Base-by-base conservation (phyloP, 2,797 vertebrate species). In the Atherinosoma microstoma region DNA sequence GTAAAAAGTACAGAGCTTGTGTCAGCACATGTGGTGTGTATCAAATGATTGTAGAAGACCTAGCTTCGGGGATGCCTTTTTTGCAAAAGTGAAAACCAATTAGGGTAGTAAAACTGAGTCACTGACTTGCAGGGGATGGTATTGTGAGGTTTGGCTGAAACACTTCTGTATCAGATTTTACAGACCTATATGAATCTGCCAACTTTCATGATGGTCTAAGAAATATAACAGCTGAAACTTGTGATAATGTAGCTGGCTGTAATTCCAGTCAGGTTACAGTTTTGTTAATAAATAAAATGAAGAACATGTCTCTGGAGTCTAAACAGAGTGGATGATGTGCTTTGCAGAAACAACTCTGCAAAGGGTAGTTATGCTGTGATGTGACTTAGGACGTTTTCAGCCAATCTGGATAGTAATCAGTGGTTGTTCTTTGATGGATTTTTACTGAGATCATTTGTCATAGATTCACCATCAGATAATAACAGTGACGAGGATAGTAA, bases 91-190 rank as follows among this genome's bases (percentile, higher is more conserved):
- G 56, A 73, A 84, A 80, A 78, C 58, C 64, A 83, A 73, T 79
- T 69, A 66, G 32, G 3, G 75, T 61, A 45, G 59, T 78, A 77
- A 80, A 82, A 62, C 2, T 71, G 67, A 76, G 70, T 78, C 78
- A 80, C 45, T 24, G 65, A 67, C 47, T 70, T 67, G 58, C 59
- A 58, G 60, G 58, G 16, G 54, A 74, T 47, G 11, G 51, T n/a
- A 69, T 58, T 18, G 36, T 36, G 27, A 65, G 53, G 42, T n/a
- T 60, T 83, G 67, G 70, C 75, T 75, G 20, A 58, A 73, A 59
- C 42, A 6, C 6, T 53, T 64, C 22, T 58, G 71, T 78, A 70
- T 89, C 73, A 54, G 51, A 64, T 83, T 91, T 89, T 88, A 87
- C 66, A 63, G 58, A 78, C 62, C 7, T 15, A 53, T 34, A 7